Evolutionary conservation across 2,888 invertebrate genomes (phyloP).

Genomic region (Xestia ashworthii): DNA sequence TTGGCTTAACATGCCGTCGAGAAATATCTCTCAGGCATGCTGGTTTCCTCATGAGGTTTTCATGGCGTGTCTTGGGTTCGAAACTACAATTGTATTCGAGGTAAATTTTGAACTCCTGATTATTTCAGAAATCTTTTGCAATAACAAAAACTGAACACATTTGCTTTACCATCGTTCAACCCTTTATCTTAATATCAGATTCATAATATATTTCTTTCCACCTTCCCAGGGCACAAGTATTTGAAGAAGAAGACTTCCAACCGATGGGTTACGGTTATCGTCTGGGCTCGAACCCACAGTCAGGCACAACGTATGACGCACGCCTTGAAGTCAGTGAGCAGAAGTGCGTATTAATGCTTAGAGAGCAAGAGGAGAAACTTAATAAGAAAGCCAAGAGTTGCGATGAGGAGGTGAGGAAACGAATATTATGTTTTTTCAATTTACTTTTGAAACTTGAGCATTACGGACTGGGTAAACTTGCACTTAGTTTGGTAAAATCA

Average conservation of each 20-base stretch:
- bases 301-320: conserved; percentile 84
- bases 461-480: too few relatives aligned
- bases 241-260: conserved; percentile 99
- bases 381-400: conserved; percentile 92
- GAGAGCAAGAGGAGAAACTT: conserved; percentile 97
- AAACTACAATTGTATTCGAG: background rate
- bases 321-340: conserved; percentile 95
- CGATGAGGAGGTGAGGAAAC: conserved; percentile 87
- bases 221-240: conserved; percentile 93
- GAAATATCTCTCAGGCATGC: too few relatives aligned
- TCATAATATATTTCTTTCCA: background rate
- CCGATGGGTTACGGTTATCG: conserved; percentile 97
- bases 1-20: too few relatives aligned
- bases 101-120: background rate
- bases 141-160: background rate
- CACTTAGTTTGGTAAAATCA: too few relatives aligned
- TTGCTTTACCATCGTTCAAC: background rate
- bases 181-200: background rate
- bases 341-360: conserved; percentile 94
- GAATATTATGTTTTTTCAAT: background rate
- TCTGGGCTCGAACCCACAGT: conserved; percentile 91
- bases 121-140: background rate
- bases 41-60: too few relatives aligned
- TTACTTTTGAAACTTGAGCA: too few relatives aligned
- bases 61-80: too few relatives aligned